phyloP scores from a whole-genome alignment of 2,797 vertebrate genomes.

The Urocyon cinereoargenteus region DNA sequence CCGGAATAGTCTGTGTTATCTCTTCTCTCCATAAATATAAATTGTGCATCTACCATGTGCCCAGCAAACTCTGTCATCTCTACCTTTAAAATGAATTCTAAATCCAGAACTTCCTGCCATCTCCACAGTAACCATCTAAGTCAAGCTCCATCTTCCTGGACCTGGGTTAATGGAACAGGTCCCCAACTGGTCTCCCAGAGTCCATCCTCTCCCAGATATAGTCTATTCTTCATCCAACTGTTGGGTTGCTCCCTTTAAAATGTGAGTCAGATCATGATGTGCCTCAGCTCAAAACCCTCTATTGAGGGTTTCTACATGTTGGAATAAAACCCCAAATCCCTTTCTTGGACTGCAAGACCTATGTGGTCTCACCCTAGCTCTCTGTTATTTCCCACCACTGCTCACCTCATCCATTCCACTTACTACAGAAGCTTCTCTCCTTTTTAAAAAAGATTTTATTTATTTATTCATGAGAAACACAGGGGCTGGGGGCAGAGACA shows the following conservation, averaged over 20 bases:
- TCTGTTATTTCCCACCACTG: background rate
- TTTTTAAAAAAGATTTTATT: too few relatives aligned
- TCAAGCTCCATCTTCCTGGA: background rate
- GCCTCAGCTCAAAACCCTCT: background rate
- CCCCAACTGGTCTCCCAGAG: background rate
- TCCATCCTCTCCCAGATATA: background rate
- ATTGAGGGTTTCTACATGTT: background rate
- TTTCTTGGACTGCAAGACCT: background rate
- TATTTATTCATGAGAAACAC: too few relatives aligned
- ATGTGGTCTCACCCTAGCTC: background rate
- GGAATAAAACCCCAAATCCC: background rate
- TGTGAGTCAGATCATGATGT: background rate
- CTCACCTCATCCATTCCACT: background rate
- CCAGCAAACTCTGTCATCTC: background rate
- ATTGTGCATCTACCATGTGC: background rate
- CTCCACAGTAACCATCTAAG: background rate
- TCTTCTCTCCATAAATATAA: background rate
- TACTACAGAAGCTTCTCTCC: background rate
- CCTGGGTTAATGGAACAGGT: background rate
- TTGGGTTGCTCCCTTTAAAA: conserved; percentile 1
- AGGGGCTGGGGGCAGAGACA: too few relatives aligned
- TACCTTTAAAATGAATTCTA: conserved; percentile 19
- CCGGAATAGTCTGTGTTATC: background rate
- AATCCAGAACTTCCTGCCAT: background rate
- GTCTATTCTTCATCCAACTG: background rate